phyloP scores from a whole-genome alignment of 2,888 invertebrate species.

The Atherix ibis region DNA sequence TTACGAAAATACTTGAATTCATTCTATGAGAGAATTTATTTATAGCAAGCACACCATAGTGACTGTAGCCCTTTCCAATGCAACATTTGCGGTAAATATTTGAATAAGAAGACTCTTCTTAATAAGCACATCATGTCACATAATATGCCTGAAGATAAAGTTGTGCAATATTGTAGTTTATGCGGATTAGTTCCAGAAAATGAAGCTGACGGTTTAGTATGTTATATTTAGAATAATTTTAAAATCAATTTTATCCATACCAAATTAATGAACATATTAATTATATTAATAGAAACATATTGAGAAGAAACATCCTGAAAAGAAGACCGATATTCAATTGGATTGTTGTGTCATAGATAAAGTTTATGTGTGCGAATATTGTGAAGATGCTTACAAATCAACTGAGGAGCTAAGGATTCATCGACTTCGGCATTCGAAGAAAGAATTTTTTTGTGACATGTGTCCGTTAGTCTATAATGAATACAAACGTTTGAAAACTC shows the following conservation, averaged over 20 bases:
- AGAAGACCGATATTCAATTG: conserved; percentile 5
- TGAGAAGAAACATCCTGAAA: conserved; percentile 3
- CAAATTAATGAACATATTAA: too few species aligned
- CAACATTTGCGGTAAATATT: conserved; percentile 17
- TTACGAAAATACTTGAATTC: too few species aligned
- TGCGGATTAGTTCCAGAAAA: conserved; percentile 22
- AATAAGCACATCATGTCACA: conserved; percentile 21
- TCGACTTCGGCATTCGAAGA: conserved; percentile 16
- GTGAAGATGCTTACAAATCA: conserved; percentile 20
- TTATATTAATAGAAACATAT: conserved; percentile 11
- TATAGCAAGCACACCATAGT: conserved; percentile 9
- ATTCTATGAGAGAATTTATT: neutral
- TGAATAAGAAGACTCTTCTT: conserved; percentile 20
- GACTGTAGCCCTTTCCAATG: conserved; percentile 15
- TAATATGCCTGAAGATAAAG: conserved; percentile 8
- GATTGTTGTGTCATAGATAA: too few species aligned
- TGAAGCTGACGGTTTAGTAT: conserved; percentile 16
- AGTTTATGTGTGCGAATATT: conserved; percentile 22
- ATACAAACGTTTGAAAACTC: conserved; percentile 13
- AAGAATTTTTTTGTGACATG: conserved; percentile 10
- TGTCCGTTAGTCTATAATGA: conserved; percentile 11
- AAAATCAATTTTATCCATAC: too few species aligned
- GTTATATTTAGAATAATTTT: neutral
- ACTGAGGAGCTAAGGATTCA: conserved; percentile 18
- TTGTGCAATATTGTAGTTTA: conserved; percentile 15